These are phyloP conservation scores for Tenualosa ilisha DNA, from an alignment of 2,797 vertebrate species.

Conservation along the genomic window DNA sequence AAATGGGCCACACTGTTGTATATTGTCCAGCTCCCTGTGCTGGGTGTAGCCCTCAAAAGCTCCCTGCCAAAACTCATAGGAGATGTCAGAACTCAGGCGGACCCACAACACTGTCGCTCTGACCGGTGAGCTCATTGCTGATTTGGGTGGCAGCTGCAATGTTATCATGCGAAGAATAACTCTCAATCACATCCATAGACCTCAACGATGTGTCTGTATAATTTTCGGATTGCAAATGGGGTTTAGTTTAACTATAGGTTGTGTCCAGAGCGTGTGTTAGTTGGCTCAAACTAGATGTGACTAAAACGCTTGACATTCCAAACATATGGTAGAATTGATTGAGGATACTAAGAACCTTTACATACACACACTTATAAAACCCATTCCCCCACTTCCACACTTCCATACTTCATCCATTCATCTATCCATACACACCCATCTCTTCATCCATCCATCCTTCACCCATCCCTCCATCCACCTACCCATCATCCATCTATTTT, in stretches of 20 bases:
- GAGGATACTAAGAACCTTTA: not conserved
- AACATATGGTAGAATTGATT: not conserved
- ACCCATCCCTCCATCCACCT: not conserved
- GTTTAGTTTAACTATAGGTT: no score
- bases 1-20: not conserved
- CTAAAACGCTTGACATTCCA: not conserved
- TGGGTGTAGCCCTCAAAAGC: not conserved
- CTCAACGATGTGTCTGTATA: not conserved
- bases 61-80: not conserved
- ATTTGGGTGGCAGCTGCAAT: not conserved
- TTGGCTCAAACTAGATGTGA: not conserved
- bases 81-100: not conserved
- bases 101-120: not conserved
- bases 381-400: not conserved
- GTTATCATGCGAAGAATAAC: not conserved
- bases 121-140: not conserved
- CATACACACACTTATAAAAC: not conserved
- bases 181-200: not conserved
- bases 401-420: not conserved
- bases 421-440: not conserved
- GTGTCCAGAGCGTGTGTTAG: not conserved
- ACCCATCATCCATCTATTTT: not conserved
- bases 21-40: not conserved
- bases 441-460: not conserved
- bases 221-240: no score